Evolutionary conservation across 2,888 invertebrate genomes (phyloP), one percentile per base, ranked within the genome.

Genomic region (Corbicula japonica): DNA sequence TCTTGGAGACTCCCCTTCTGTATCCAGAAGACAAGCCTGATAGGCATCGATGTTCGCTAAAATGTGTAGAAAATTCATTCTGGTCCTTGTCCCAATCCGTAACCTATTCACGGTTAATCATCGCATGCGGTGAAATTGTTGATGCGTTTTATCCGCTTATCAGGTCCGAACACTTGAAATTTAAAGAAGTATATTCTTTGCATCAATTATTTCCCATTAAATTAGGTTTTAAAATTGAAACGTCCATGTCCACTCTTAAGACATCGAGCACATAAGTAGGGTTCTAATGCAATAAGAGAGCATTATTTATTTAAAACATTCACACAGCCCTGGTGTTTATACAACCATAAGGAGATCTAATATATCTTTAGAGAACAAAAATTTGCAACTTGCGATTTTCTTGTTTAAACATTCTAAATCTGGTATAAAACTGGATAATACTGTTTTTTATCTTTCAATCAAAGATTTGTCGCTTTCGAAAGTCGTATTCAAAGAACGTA

Each of bases 11-110:
- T 63, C 56, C n/a, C 48, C 41, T 12, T 35, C 34, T 2, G 61
- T 18, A n/a, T 52, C 62, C 30, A 61, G 32, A 28, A 61, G 32
- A 28, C 61, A 61, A 2, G 75, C 75, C 18, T 76, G 69, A 10
- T 69, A 69, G 8, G 69, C 69, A 34, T 76, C 75, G 15, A 76
- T 44, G 54, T 76, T 76, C 28, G 75, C 75, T 26, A 76, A 54
- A 23, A 76, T 62, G 56, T 76, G 75, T 28, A 76, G 48, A 26
- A 76, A 76, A 26, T 46, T 65, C 76, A 76, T 76, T 34, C 46
- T 58, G 26, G 18, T 15, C 8, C 8, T 38, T 12, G 15, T 38
- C 41, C 41, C 10, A 38, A 38, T 38, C 15, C 41, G 15, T 12
- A 38, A 38, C 8, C 8, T 38, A n/a, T 38, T 8, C 8, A 38